Conservation (phyloP, 2,797 vertebrate genomes). For the Ceryle rudis region DNA sequence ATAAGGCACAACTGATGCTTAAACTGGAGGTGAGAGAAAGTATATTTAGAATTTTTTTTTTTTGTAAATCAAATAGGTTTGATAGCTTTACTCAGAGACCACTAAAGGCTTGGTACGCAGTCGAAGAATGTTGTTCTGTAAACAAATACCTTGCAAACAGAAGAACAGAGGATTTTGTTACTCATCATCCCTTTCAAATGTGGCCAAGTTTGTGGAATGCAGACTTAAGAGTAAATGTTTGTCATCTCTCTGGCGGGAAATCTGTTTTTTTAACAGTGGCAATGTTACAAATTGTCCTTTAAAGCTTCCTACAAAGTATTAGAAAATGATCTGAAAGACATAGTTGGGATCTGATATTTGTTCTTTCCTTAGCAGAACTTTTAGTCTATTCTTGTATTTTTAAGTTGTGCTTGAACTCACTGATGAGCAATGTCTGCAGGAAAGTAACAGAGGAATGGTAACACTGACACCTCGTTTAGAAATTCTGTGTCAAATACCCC, state of each 20-base stretch:
- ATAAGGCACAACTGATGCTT: neutral
- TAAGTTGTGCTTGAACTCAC: neutral
- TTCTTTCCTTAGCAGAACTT: neutral
- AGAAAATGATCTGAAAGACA: constrained; percentile 47
- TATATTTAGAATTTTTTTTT: neutral
- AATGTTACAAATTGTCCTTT: constrained; percentile 45
- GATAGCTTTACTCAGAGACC: constrained; percentile 2
- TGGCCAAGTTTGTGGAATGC: constrained; percentile 58
- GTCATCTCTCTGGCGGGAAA: constrained; percentile 64
- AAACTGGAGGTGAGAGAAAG: constrained; percentile 41
- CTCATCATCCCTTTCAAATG: constrained; percentile 74
- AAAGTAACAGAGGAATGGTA: neutral
- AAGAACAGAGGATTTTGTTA: constrained; percentile 66
- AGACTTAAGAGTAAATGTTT: constrained; percentile 73
- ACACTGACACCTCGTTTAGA: neutral
- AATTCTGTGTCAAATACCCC: neutral
- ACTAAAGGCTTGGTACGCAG: neutral
- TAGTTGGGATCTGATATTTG: constrained; percentile 25
- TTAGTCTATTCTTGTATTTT: neutral
- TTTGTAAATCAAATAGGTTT: neutral
- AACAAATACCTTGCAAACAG: constrained; percentile 63
- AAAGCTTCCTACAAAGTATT: constrained; percentile 53
- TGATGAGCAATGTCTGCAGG: neutral
- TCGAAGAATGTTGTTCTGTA: constrained; percentile 49
- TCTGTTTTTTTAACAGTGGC: constrained; percentile 42